Base-by-base conservation (phyloP, 2,113 vertebrate genomes). In the Ammodytes dubius region DNA sequence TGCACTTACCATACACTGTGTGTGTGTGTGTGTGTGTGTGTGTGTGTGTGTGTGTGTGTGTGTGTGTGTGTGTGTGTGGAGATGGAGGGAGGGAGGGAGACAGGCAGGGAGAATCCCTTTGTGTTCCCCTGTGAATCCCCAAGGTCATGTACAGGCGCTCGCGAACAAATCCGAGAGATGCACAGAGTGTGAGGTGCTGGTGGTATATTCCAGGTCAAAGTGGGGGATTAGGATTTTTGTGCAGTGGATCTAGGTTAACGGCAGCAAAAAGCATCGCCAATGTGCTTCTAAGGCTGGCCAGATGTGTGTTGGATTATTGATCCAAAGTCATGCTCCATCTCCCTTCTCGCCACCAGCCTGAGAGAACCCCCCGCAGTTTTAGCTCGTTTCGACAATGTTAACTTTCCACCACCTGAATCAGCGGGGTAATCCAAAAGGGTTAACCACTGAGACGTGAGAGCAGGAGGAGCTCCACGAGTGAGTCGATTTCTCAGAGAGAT, bases 241-340 rank as follows among this genome's bases (percentile, higher is more conserved):
- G 5, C 35, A 12, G 14, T 39, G 70, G 42, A 76, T 89, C 66
- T 64, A 76, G 78, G 84, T 90, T 79, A 92, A 84, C 77, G 66
- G 50, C 57, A 58, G 45, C 19, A n/a, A 19, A 73, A 70, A 10
- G 57, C 74, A 58, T 47, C 65, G 52, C 46, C 37, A 59, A 6
- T 35, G 70, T 57, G 63, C 15, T 37, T 58, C 43, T 52, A 27
- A 27, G 5, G 1, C 35, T 61, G 45, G 61, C 66, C 89, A 92
- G 89, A 90, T 89, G 87, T 69, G 71, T 64, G 72, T 70, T 91
- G 87, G 89, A 91, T 94, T 90, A 90, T 87, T 85, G 81, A 91
- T 88, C 67, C 64, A 68, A 85, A 86, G 77, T 54, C 74, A 59
- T 50, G 82, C 68, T 56, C 74, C 59, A 45, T 80, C 53, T 73